Evolutionary conservation across 2,888 invertebrate species (phyloP), one percentile per base, ranked within the genome.

Genomic region (Lycaena phlaeas): DNA sequence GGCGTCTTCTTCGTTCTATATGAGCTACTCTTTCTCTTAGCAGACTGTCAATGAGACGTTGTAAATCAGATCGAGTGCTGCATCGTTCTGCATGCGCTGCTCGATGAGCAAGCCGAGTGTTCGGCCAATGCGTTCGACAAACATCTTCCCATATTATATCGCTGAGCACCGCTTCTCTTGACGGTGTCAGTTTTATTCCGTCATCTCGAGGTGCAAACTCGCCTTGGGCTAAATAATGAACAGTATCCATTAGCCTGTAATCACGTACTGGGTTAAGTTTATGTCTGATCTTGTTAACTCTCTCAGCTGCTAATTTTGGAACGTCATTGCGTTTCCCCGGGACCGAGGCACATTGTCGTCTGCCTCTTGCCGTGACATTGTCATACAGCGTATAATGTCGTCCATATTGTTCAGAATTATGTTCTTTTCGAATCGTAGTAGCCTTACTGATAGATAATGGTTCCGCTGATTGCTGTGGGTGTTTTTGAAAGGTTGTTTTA

Each of bases 141-240:
- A 84, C 84, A 45, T 84, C 84, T 56, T 84, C 84, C 68, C 75
- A 84, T 51, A 84, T 84, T 11, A 84, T 84, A 39, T 84, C 84
- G 50, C 84, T 84, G 17, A 84, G 62, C 9, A 84, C 84, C 10
- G 77, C 84, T 65, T 84, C 84, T 42, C 84, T 57, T 1, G 84
- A 84, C 4, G 79, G 76, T 27, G 84, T 84, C 18, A 84, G 46
- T 53, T 84, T 84, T 37, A 84, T 82, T 3, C 84, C 84, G 45
- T 84, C 84, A 42, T 84, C 79, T 1, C 84, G 69, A 1, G 84
- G 84, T 38, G 84, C 84, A 41, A 84, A 84, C 56, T 84, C 84
- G 1, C 84, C 84, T 59, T 84, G 84, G 14, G 84, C 84, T 42
- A 84, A 63, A 51, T 84, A 84, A 56, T 84, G 84, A 1, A 84